These are phyloP conservation scores for Latrodectus elegans DNA, from an alignment of 2,888 invertebrate genomes.

Conservation along the genomic window DNA sequence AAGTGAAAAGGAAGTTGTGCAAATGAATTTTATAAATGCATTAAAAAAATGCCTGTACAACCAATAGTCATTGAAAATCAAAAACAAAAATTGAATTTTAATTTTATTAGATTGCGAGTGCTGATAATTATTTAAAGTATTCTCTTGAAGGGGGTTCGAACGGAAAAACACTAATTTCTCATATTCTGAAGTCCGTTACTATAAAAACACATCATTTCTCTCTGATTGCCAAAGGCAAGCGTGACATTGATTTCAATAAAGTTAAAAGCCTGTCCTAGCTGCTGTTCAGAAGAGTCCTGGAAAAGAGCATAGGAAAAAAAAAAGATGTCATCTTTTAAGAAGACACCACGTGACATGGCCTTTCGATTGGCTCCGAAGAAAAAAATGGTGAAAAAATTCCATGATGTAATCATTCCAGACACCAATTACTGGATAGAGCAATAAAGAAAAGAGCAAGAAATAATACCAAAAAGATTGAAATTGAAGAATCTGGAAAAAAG, in stretches of 20 bases:
- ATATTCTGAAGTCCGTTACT: background rate
- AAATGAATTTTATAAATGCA: no score
- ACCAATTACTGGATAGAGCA: conserved; percentile 21
- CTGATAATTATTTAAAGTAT: background rate
- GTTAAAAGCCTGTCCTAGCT: conserved; percentile 29
- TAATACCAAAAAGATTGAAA: background rate
- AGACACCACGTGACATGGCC: conserved; percentile 8
- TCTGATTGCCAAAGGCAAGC: background rate
- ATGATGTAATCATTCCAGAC: conserved; percentile 20
- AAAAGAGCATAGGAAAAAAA: background rate
- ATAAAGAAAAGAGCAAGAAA: background rate
- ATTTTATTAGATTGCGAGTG: background rate
- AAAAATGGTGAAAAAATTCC: conserved; percentile 6
- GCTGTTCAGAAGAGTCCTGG: background rate
- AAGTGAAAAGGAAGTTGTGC: no score
- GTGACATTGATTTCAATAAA: conserved; percentile 43
- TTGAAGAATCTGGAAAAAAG: background rate
- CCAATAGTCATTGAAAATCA: background rate
- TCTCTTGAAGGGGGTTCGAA: background rate
- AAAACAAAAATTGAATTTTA: background rate
- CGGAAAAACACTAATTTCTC: background rate
- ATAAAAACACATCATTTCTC: background rate
- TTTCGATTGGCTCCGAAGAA: conserved; percentile 24
- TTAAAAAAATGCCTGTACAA: no score
- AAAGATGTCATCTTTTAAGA: conserved; percentile 15